phyloP scores from a whole-genome alignment of 1,140 invertebrate species.

The Macrobrachium nipponense region DNA sequence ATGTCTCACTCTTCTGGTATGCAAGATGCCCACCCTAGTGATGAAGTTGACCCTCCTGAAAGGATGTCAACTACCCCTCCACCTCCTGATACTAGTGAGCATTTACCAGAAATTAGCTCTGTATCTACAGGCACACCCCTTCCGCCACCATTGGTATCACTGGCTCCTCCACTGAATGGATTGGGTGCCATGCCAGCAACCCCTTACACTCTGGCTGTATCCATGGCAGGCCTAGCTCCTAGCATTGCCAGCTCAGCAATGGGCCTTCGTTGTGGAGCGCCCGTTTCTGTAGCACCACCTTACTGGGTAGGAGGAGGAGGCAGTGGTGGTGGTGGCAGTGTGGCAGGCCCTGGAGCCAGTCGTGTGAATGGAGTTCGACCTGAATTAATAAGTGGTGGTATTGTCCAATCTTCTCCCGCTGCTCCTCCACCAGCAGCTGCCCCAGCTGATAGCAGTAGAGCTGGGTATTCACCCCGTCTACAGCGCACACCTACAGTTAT shows the following conservation, averaged over 20 bases:
- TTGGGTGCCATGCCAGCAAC: conserved; percentile 29
- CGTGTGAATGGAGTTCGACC: conserved; percentile 58
- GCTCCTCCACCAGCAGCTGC: conserved; percentile 30
- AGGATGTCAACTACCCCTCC: conserved; percentile 59
- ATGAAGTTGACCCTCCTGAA: conserved; percentile 34
- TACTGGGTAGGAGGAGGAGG: conserved; percentile 29
- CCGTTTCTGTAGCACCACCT: conserved; percentile 27
- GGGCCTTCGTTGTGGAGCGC: conserved; percentile 35
- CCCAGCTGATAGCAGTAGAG: conserved; percentile 48
- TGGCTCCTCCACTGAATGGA: conserved; percentile 23
- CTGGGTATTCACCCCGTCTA: conserved; percentile 53
- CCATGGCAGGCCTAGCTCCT: conserved; percentile 41
- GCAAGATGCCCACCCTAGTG: conserved; percentile 16
- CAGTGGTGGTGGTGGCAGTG: no score
- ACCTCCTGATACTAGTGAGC: conserved; percentile 57
- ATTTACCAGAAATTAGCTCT: conserved; percentile 37
- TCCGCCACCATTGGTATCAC: conserved; percentile 29
- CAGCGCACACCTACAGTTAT: conserved; percentile 65
- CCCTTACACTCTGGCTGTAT: conserved; percentile 35
- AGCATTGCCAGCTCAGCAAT: conserved; percentile 34
- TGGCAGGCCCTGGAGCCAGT: not conserved
- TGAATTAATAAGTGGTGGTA: conserved; percentile 55
- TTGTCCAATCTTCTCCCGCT: conserved; percentile 43
- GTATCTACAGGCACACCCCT: conserved; percentile 30
- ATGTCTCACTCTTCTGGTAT: conserved; percentile 22